A percentile compares a stretch with the other conserved stretches of the same genome.
phyloP scores from a whole-genome alignment of 2,797 vertebrate genomes.

The Sebastes kiyomatsui region DNA sequence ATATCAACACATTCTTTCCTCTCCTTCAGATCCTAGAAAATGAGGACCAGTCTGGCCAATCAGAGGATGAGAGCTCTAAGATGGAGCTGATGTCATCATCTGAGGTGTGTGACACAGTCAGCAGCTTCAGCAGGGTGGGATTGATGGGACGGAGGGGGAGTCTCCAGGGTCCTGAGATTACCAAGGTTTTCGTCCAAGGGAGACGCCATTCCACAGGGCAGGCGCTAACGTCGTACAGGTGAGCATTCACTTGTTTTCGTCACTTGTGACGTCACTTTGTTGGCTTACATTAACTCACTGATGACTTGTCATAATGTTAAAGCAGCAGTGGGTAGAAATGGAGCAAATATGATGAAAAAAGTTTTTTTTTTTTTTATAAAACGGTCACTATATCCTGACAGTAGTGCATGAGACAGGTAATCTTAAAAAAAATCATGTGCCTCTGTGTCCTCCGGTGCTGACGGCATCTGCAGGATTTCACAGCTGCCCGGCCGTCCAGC shows the following conservation, averaged over 20 bases:
- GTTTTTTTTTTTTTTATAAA: too few relatives aligned
- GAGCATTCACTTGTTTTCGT: not conserved
- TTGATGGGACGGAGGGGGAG: conserved; percentile 70
- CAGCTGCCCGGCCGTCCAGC: too few relatives aligned
- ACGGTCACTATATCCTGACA: too few relatives aligned
- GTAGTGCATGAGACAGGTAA: too few relatives aligned
- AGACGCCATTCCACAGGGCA: conserved; percentile 77
- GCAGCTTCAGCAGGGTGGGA: conserved; percentile 42
- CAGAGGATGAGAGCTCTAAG: conserved; percentile 53
- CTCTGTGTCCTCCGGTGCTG: too few relatives aligned
- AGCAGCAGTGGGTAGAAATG: too few relatives aligned
- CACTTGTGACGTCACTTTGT: not conserved
- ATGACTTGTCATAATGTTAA: not conserved
- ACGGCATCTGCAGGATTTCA: too few relatives aligned
- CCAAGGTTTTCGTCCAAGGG: conserved; percentile 64
- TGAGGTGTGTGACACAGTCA: conserved; percentile 64
- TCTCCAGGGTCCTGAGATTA: conserved; percentile 70
- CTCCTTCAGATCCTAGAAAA: conserved; percentile 80
- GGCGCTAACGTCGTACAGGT: conserved; percentile 69
- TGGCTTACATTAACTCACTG: not conserved
- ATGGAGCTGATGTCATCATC: conserved; percentile 30
- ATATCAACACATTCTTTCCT: not conserved
- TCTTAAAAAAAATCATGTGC: too few relatives aligned
- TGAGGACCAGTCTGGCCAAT: conserved; percentile 76
- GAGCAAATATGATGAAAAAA: too few relatives aligned